Evolutionary conservation across 1,140 invertebrate species (phyloP).

Genomic region (Teleopsis dalmanni): DNA sequence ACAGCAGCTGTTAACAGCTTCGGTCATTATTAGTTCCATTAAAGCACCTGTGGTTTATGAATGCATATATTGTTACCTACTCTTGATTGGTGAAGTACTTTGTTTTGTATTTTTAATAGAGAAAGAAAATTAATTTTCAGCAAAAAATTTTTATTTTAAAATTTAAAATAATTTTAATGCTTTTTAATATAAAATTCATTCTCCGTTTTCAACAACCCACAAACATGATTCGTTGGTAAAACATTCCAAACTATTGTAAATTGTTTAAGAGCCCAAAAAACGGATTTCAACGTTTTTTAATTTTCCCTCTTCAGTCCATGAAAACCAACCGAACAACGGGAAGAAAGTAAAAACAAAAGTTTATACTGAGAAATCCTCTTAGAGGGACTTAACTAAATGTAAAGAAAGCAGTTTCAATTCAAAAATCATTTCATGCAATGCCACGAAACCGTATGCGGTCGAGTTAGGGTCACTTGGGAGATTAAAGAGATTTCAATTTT

Average conservation of each 20-base stretch:
- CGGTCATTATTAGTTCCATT: too few relatives aligned
- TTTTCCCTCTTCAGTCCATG: not conserved
- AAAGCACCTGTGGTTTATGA: too few relatives aligned
- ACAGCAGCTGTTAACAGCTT: too few relatives aligned
- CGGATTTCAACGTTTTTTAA: not conserved
- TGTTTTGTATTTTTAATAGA: too few relatives aligned
- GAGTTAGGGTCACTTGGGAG: constrained; percentile 1
- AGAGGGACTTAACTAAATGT: not conserved
- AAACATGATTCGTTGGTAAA: not conserved
- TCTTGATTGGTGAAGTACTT: too few relatives aligned
- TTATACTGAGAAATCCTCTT: not conserved
- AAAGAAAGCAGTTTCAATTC: too few relatives aligned
- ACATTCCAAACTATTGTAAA: not conserved
- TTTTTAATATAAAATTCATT: too few relatives aligned
- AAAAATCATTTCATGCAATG: too few relatives aligned
- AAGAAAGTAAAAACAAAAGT: not conserved
- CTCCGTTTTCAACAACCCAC: not conserved
- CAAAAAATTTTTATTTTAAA: too few relatives aligned
- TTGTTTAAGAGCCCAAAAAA: not conserved
- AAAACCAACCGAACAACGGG: not conserved
- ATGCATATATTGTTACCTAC: too few relatives aligned
- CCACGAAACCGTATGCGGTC: not conserved
- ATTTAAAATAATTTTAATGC: too few relatives aligned
- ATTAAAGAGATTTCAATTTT: constrained; percentile 1
- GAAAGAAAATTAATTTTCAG: too few relatives aligned